Evolutionary conservation across 2,888 invertebrate genomes (phyloP), one percentile per base, ranked within the genome.

Genomic region (Chrysolina haemoptera): DNA sequence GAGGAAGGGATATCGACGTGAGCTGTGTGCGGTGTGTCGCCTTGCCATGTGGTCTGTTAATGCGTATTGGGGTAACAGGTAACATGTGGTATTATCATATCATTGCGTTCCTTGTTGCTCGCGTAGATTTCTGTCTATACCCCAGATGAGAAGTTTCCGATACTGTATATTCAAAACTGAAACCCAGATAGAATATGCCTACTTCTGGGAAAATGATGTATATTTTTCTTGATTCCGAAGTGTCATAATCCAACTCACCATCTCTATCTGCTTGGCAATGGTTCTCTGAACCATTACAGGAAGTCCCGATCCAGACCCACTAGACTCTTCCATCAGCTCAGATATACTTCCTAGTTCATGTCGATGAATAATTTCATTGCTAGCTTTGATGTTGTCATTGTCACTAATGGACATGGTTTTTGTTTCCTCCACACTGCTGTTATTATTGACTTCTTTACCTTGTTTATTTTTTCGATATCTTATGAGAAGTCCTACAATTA

Each of bases 261-360:
- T 71, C 10, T 76, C 74, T 10, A 79, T 71, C 40, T 79, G 78
- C 20, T 77, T 75, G 10, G 73, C 50, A 46, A 80, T 78, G 2
- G 79, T 80, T 62, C 78, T 76, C 50, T 78, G 77, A 18, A 78
- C 80, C 68, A 80, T 74, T 12, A 43, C 68, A 11, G 70, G 43
- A 11, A 66, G 46, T 8, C 71, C 71, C 10, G 70, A 73, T 0
- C 74, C 78, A 3, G 72, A 73, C 0, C 59, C 74, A 20, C 65
- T 66, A 18, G 43, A 70, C 1, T 68, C 68, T 2, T 75, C 73
- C 8, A 68, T 73, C n/a, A 67, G 22, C 11, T 70, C 62, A 8
- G 55, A 22, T n/a, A 71, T 11, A 59, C 27, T 67, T 11, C n/a
- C 43, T 14, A 16, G 6, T 11, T 40, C 14, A 10, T 11, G 14